These are phyloP conservation scores for Ornithoptera priamus DNA, from an alignment of 2,888 invertebrate species.

Conservation along the genomic window DNA sequence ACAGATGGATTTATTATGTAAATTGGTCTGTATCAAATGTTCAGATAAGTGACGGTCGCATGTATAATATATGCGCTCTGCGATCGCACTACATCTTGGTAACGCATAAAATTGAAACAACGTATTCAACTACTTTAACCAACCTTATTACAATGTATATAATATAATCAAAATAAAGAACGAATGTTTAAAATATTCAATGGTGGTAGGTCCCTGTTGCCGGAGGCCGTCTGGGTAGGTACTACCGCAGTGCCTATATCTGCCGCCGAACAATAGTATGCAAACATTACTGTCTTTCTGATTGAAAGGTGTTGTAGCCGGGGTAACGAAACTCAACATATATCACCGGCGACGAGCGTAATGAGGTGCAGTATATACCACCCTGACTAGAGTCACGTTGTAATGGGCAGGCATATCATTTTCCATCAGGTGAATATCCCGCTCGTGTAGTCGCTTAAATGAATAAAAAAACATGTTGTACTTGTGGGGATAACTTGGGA, in stretches of 20 bases:
- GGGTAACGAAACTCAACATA: too few relatives aligned
- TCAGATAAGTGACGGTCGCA: conserved; percentile 70
- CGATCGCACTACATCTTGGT: conserved; percentile 24
- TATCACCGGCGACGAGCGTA: too few relatives aligned
- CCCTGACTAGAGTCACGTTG: too few relatives aligned
- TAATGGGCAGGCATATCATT: too few relatives aligned
- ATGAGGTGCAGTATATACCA: too few relatives aligned
- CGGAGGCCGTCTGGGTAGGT: too few relatives aligned
- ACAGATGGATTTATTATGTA: conserved; percentile 71
- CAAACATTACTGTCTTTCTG: too few relatives aligned
- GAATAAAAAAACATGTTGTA: background rate
- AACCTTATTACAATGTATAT: background rate
- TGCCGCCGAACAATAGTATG: too few relatives aligned
- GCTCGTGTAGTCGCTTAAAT: too few relatives aligned
- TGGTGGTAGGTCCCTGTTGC: background rate
- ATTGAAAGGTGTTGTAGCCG: too few relatives aligned
- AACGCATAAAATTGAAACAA: conserved; percentile 37
- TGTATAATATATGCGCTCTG: conserved; percentile 54
- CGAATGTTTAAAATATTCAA: background rate
- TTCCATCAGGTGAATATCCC: too few relatives aligned
- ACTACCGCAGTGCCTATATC: too few relatives aligned
- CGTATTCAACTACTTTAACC: background rate
- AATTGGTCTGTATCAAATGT: conserved; percentile 61
- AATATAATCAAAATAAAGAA: background rate
- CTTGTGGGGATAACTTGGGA: background rate